A percentile compares a stretch with the other conserved stretches of the same genome.
Conservation (phyloP, 1,140 invertebrate genomes). For the Metopolophium dirhodum region DNA sequence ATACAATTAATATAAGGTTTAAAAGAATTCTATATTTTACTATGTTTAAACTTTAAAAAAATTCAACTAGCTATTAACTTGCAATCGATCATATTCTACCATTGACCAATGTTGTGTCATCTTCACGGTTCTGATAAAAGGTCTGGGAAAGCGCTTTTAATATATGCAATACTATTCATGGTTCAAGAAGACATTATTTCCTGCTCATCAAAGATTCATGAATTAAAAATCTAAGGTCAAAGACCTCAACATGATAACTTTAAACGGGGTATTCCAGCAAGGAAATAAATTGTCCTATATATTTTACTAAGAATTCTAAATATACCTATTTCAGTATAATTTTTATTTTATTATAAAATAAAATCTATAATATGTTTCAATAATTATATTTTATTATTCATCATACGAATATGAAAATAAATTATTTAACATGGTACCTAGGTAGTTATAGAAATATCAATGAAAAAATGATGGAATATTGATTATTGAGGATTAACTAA, state of each 20-base stretch:
- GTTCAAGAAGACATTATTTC: conserved; percentile 55
- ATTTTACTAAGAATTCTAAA: background rate
- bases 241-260: conserved; percentile 2
- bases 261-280: background rate
- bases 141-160: conserved; percentile 29
- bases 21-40: background rate
- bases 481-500: background rate
- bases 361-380: background rate
- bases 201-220: conserved; percentile 50
- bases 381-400: background rate
- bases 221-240: conserved; percentile 46
- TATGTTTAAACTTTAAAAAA: conserved; percentile 26
- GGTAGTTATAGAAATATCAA: background rate
- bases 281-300: background rate
- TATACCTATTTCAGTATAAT: background rate
- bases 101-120: background rate
- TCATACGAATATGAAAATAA: background rate
- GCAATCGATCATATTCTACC: conserved; percentile 20
- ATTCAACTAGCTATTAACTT: conserved; percentile 25
- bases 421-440: background rate
- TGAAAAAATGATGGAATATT: background rate
- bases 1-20: background rate
- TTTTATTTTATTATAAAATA: background rate
- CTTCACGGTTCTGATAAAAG: conserved; percentile 24
- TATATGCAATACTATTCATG: conserved; percentile 54